Evolutionary conservation across 2,888 invertebrate species (phyloP).

Genomic region (Zonitis immaculata): DNA sequence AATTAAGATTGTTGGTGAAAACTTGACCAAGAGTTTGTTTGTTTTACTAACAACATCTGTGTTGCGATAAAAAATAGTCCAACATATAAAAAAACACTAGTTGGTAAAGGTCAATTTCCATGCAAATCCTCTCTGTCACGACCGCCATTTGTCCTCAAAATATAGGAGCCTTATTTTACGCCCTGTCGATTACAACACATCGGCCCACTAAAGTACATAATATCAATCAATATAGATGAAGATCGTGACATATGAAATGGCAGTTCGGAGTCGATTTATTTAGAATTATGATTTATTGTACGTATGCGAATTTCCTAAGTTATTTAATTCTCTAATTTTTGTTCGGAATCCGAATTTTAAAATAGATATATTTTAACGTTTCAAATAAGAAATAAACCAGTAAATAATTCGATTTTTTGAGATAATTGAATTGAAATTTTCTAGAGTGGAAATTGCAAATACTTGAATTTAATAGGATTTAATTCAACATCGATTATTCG

Average conservation of each 20-base stretch:
- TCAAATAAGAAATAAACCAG: too few species aligned
- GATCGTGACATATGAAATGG: conserved; percentile 32
- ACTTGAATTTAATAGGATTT: too few species aligned
- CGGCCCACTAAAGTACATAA: conserved; percentile 34
- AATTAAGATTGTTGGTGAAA: too few species aligned
- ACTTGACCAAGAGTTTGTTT: neutral
- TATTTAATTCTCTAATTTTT: too few species aligned
- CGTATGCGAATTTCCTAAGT: too few species aligned
- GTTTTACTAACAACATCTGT: neutral
- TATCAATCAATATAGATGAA: conserved; percentile 42
- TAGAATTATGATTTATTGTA: conserved; percentile 32
- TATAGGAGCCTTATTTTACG: conserved; percentile 41
- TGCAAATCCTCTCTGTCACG: conserved; percentile 41
- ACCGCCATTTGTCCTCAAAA: conserved; percentile 38
- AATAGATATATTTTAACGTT: too few species aligned
- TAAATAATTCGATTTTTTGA: too few species aligned
- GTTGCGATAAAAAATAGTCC: conserved; percentile 22
- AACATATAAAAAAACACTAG: conserved; percentile 20
- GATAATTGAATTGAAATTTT: neutral
- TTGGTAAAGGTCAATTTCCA: conserved; percentile 41
- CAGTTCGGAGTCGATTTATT: conserved; percentile 33
- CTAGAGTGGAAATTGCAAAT: too few species aligned
- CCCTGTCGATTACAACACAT: conserved; percentile 37
- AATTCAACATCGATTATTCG: too few species aligned
- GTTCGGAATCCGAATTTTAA: too few species aligned